Conservation (phyloP, 2,797 vertebrate species). For the Eutrigla gurnardus region DNA sequence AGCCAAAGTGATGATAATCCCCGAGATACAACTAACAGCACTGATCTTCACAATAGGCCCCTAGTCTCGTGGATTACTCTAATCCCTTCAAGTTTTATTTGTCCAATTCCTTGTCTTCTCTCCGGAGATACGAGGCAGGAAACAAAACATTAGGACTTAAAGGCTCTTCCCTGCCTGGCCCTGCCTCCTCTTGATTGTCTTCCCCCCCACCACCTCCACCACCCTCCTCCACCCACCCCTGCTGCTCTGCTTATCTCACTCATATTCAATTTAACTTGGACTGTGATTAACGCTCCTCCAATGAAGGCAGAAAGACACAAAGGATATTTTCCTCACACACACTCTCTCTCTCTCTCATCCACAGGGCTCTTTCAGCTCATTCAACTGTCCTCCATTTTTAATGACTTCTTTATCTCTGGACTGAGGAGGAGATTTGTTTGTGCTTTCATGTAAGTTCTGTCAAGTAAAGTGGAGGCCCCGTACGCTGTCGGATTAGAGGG, state of each 20-base stretch:
- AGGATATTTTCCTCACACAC: conserved; percentile 64
- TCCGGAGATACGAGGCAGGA: conserved; percentile 77
- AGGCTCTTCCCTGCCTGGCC: conserved; percentile 69
- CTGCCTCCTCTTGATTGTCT: conserved; percentile 64
- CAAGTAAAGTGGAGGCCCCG: conserved; percentile 73
- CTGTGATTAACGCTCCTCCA: conserved; percentile 82
- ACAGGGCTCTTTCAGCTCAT: conserved; percentile 73
- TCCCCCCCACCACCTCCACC: not conserved
- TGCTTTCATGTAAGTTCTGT: conserved; percentile 81
- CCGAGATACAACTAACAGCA: conserved; percentile 77
- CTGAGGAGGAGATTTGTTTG: conserved; percentile 82
- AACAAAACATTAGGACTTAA: conserved; percentile 83
- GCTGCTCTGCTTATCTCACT: conserved; percentile 80
- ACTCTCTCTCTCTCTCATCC: conserved; percentile 67
- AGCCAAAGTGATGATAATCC: conserved; percentile 81
- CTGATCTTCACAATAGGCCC: conserved; percentile 77
- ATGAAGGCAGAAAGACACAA: conserved; percentile 77
- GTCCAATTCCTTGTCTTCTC: conserved; percentile 81
- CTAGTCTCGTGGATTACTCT: conserved; percentile 82
- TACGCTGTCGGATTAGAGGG: conserved; percentile 68
- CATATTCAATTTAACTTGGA: conserved; percentile 85
- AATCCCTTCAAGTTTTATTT: conserved; percentile 85
- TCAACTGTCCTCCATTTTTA: conserved; percentile 83
- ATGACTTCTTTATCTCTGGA: conserved; percentile 84
- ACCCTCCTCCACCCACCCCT: conserved; percentile 38